phyloP scores from a whole-genome alignment of 2,797 vertebrate genomes.

The Eleutherodactylus coqui region DNA sequence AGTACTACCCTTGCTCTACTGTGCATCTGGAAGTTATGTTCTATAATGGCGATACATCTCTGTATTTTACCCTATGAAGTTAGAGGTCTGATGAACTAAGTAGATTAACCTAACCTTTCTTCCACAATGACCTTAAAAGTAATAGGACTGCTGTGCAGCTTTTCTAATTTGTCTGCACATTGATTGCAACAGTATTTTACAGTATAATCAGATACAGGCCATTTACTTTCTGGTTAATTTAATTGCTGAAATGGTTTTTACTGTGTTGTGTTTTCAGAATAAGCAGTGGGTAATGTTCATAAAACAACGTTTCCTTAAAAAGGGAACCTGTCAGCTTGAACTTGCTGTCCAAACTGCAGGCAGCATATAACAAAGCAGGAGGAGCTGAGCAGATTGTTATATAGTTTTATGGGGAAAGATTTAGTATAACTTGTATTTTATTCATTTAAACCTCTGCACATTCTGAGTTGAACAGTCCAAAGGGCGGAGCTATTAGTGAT shows the following conservation, averaged over 20 bases:
- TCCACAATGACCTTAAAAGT: constrained; percentile 20
- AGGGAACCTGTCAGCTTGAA: too few relatives aligned
- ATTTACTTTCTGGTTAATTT: constrained; percentile 11
- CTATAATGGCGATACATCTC: neutral
- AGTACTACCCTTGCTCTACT: neutral
- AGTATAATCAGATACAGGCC: neutral
- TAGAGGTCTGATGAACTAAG: neutral
- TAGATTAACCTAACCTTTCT: neutral
- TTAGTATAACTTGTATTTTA: too few relatives aligned
- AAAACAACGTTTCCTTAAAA: neutral
- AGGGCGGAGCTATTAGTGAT: too few relatives aligned
- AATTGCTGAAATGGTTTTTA: constrained; percentile 19
- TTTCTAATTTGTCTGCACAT: constrained; percentile 2
- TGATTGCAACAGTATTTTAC: constrained; percentile 9
- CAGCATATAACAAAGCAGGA: too few relatives aligned
- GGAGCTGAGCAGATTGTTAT: too few relatives aligned
- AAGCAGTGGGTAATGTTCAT: neutral
- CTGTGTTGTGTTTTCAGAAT: constrained; percentile 1
- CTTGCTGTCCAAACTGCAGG: too few relatives aligned
- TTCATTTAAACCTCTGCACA: too few relatives aligned
- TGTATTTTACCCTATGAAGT: neutral
- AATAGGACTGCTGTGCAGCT: neutral
- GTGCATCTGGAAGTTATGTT: neutral
- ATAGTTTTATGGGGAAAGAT: too few relatives aligned
- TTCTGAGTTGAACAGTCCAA: too few relatives aligned